These are phyloP conservation scores for Alca torda DNA, from an alignment of 2,797 vertebrate genomes.

Conservation along the genomic window DNA sequence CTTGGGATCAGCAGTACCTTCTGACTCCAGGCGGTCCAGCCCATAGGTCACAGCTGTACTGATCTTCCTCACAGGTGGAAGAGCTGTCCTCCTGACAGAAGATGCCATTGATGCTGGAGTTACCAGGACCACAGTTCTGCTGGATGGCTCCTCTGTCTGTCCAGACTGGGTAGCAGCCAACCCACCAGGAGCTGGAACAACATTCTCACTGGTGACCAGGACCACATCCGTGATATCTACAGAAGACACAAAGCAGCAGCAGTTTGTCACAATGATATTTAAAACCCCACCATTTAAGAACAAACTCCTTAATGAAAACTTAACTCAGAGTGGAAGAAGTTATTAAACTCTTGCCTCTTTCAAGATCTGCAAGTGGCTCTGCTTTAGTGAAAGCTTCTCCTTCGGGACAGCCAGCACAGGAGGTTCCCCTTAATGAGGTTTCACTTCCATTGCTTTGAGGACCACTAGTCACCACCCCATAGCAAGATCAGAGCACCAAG, in stretches of 20 bases:
- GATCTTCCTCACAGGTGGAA: slow-evolving; percentile 38
- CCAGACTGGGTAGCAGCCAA: slow-evolving; percentile 30
- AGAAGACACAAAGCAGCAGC: neutral
- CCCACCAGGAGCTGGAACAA: neutral
- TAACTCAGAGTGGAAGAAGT: neutral
- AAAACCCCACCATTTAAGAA: neutral
- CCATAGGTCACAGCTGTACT: slow-evolving; percentile 73
- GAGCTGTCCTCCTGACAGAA: slow-evolving; percentile 51
- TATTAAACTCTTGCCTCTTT: neutral
- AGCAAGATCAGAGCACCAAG: neutral
- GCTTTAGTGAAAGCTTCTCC: neutral
- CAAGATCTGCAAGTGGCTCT: neutral
- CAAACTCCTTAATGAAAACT: neutral
- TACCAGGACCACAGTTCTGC: neutral
- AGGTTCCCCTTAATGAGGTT: neutral
- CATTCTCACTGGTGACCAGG: slow-evolving; percentile 22
- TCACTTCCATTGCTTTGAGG: neutral
- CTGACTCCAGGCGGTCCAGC: slow-evolving; percentile 76
- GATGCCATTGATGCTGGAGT: slow-evolving; percentile 33
- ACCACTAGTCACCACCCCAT: neutral
- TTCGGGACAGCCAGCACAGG: neutral
- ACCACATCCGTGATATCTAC: neutral
- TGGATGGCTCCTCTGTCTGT: slow-evolving; percentile 27
- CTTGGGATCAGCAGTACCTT: slow-evolving; percentile 69
- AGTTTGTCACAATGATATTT: neutral